These are phyloP conservation scores for Mus musculus DNA, from an alignment of 2,113 vertebrate genomes.

Conservation along the genomic window GRCm39 chr13:51184501-51185000, in stretches of 20 bases:
- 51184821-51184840: neutral
- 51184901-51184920: neutral
- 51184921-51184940: rapidly evolving
- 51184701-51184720: neutral
- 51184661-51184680: neutral
- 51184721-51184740: neutral
- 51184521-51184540: neutral
- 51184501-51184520: neutral
- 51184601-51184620: neutral
- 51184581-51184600: neutral
- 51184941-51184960: neutral
- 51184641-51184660: neutral
- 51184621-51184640: neutral
- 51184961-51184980: neutral
- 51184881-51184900: neutral
- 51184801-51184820: neutral
- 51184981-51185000: neutral
- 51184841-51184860: neutral
- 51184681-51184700: neutral
- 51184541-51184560: neutral
- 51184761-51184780: neutral
- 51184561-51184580: neutral
- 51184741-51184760: neutral
- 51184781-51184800: neutral
- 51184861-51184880: neutral